These are phyloP conservation scores for Heteractis magnifica DNA, from an alignment of 92 coral and sea anemone species.

Conservation along the genomic window DNA sequence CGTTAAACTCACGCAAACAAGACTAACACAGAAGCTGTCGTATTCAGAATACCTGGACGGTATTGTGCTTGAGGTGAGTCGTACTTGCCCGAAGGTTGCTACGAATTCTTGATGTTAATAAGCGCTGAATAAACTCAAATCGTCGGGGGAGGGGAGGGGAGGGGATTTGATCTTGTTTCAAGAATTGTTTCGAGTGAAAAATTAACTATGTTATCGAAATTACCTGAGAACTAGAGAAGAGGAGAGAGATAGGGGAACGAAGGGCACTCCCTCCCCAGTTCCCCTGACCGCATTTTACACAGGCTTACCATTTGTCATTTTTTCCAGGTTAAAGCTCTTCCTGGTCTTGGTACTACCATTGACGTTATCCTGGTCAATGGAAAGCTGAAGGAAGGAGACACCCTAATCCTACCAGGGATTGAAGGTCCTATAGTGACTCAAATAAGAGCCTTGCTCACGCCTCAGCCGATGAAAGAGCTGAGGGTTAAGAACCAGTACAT, in stretches of 20 bases:
- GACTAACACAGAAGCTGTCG: constrained; percentile 81
- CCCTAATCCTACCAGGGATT: constrained; percentile 84
- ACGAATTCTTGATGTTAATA: not conserved
- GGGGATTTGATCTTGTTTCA: too few relatives aligned
- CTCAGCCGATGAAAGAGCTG: constrained; percentile 94
- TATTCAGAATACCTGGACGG: constrained; percentile 85
- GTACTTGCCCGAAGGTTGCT: not conserved
- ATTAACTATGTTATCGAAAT: too few relatives aligned
- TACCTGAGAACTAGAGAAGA: not conserved
- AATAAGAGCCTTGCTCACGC: constrained; percentile 94
- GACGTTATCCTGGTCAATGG: constrained; percentile 97
- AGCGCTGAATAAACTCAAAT: not conserved
- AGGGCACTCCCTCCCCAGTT: not conserved
- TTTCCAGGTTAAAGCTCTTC: constrained; percentile 87
- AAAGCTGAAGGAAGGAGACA: constrained; percentile 86
- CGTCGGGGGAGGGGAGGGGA: too few relatives aligned
- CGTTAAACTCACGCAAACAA: constrained; percentile 80
- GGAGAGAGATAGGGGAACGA: not conserved
- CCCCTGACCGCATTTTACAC: not conserved
- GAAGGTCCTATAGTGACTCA: constrained; percentile 98
- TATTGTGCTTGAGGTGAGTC: constrained; percentile 86
- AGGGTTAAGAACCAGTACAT: constrained; percentile 95
- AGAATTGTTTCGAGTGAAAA: too few relatives aligned
- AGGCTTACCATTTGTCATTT: not conserved
- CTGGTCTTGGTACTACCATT: constrained; percentile 96